Evolutionary conservation across 2,113 vertebrate genomes (phyloP).

Genomic region (Pipa parva): DNA sequence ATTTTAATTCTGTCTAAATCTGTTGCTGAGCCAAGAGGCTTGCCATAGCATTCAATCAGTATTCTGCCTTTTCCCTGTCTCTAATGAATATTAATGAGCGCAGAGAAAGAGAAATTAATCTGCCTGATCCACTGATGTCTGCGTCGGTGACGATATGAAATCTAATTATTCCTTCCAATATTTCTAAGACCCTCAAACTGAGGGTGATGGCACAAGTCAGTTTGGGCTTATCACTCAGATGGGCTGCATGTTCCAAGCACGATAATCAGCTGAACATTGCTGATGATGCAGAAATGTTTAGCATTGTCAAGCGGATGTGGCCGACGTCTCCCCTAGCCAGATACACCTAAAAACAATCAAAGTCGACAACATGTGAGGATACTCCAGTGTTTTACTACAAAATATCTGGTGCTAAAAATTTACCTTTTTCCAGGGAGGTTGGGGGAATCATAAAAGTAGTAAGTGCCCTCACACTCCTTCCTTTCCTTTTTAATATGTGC

Average conservation of each 20-base stretch:
- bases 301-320: background rate
- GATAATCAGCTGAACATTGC: slow-evolving; percentile 54
- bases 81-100: slow-evolving; percentile 95
- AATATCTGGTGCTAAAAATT: no score
- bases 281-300: slow-evolving; percentile 48
- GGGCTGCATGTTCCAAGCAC: slow-evolving; percentile 48
- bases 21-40: background rate
- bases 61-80: slow-evolving; percentile 50
- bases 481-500: no score
- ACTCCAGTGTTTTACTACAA: no score
- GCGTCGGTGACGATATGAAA: slow-evolving; percentile 86
- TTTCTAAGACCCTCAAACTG: slow-evolving; percentile 72
- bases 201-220: slow-evolving; percentile 59
- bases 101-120: slow-evolving; percentile 75
- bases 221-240: slow-evolving; percentile 58
- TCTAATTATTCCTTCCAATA: slow-evolving; percentile 98
- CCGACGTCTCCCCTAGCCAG: no score
- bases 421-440: no score
- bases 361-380: no score
- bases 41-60: background rate
- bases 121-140: slow-evolving; percentile 90
- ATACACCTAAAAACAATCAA: no score
- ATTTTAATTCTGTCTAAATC: background rate
- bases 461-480: no score
- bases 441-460: no score